Percentiles rank a stretch among this genome's conserved stretches.
Conservation (phyloP, 2,113 vertebrate genomes). For the Perca fluviatilis region DNA sequence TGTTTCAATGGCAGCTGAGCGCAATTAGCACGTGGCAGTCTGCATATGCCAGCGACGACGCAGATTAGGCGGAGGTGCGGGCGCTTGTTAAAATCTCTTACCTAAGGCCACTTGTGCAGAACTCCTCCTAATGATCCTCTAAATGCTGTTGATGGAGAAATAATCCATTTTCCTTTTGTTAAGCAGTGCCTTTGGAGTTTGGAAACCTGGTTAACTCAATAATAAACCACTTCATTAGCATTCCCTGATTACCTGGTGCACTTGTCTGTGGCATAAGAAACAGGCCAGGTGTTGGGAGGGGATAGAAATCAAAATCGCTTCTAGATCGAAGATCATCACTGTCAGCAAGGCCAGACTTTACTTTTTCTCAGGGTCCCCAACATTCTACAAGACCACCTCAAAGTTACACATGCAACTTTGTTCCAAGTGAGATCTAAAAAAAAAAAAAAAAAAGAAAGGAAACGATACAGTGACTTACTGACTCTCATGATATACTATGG, state of each 20-base stretch:
- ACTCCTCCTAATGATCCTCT: constrained; percentile 94
- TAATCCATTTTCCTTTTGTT: constrained; percentile 93
- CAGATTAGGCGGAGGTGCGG: constrained; percentile 89
- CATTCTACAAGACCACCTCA: constrained; percentile 2
- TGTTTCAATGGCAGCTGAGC: constrained; percentile 98
- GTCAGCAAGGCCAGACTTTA: not conserved
- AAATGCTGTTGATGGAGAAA: constrained; percentile 97
- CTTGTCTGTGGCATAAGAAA: constrained; percentile 50
- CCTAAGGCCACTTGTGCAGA: constrained; percentile 92
- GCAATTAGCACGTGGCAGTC: constrained; percentile 96
- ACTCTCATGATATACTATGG: constrained; percentile 44
- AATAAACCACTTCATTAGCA: constrained; percentile 90
- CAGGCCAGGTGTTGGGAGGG: not conserved
- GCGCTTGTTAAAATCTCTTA: constrained; percentile 97
- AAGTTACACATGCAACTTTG: constrained; percentile 19
- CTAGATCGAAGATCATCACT: not conserved
- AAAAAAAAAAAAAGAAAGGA: no score
- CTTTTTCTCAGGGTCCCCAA: not conserved
- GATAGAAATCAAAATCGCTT: not conserved
- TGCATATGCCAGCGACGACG: constrained; percentile 93
- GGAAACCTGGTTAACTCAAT: constrained; percentile 88
- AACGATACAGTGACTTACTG: constrained; percentile 16
- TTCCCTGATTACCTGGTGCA: constrained; percentile 65
- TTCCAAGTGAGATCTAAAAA: constrained; percentile 38
- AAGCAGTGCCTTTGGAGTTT: constrained; percentile 93